Conservation (phyloP, 2,113 vertebrate genomes). For the Platichthys stellatus region DNA sequence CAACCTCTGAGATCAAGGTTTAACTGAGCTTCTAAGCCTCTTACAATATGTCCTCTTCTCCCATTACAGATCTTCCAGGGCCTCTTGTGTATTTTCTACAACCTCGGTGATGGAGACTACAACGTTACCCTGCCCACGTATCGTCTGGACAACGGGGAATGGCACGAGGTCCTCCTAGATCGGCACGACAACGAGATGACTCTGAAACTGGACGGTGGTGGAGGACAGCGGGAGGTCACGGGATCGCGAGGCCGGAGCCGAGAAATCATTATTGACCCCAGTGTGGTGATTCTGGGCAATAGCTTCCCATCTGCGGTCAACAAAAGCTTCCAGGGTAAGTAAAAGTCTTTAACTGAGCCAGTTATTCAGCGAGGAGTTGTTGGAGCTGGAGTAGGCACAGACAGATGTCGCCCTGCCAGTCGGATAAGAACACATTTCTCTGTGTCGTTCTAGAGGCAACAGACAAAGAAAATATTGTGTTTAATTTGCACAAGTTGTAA, state of each 20-base stretch:
- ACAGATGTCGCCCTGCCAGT: background rate
- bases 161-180: constrained; percentile 87
- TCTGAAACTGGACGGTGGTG: constrained; percentile 86
- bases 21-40: background rate
- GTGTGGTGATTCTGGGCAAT: constrained; percentile 86
- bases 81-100: constrained; percentile 85
- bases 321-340: constrained; percentile 85
- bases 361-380: background rate
- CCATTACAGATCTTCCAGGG: constrained; percentile 84
- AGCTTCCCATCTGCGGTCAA: constrained; percentile 80
- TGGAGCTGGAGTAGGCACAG: background rate
- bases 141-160: constrained; percentile 89
- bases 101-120: constrained; percentile 89
- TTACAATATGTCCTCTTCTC: background rate
- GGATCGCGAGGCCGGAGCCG: constrained; percentile 81
- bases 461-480: background rate
- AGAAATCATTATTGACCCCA: constrained; percentile 87
- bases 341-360: background rate
- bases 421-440: background rate
- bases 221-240: constrained; percentile 84
- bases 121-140: constrained; percentile 85
- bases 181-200: constrained; percentile 89
- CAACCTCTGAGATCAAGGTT: background rate
- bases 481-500: background rate
- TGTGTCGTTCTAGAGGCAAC: background rate